Evolutionary conservation across 2,888 invertebrate genomes (phyloP), one percentile per base, ranked within the genome.

Genomic region (Saturnia pavonia): DNA sequence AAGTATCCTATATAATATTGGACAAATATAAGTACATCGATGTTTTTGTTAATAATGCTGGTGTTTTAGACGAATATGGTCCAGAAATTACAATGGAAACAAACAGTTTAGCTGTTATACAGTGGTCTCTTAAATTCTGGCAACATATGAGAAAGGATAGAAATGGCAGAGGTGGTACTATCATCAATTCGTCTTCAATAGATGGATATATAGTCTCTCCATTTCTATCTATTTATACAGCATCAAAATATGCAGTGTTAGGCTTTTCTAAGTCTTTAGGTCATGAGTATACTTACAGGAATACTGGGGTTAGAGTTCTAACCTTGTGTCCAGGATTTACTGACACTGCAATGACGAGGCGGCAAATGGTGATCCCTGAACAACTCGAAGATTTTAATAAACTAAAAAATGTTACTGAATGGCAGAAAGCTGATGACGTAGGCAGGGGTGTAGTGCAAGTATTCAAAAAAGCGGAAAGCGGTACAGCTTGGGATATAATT

Each of bases 151-250:
- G 94, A n/a, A 91, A 84, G 69, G 90, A 94, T 74, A 90, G 89
- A 42, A 91, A 93, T 1, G 95, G 94, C 0, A 80, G 84, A 60
- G 96, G 96, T 6, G 96, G 96, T 6, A 91, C 94, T 3, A 92
- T 96, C 67, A 89, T 96, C 25, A 96, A 96, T 80, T 86, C 95
- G 54, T 90, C 95, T 1, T 95, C 96, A 0, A 91, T 95, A 19
- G 91, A 94, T 72, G 95, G 95, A 0, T 88, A 94, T 51, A 84
- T 87, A 73, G 85, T 93, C 0, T 81, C 90, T 65, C 88, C 90
- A 42, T 90, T 90, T 40, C 80, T 90, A 66, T 95, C 95, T 1
- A 86, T 94, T 14, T 82, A 80, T 54, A 76, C 76, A 68, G 72
- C 81, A 4, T 78, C 82, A 0, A 80, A 82, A 57, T 89, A 90